phyloP scores from a whole-genome alignment of 1,140 invertebrate species.

The Planococcus citri region DNA sequence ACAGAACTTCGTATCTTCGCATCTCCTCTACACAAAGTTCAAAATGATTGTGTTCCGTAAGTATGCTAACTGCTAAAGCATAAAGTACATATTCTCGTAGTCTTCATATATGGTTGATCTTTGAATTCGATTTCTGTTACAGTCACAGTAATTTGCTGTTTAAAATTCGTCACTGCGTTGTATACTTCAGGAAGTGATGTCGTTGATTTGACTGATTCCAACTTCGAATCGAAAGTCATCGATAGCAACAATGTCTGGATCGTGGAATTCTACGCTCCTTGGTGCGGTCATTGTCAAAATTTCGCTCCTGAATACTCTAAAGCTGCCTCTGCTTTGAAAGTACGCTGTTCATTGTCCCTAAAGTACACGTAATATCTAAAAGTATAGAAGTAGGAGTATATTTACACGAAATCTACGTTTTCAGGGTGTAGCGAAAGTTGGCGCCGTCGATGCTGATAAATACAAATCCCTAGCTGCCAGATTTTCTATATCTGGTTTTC shows the following conservation, averaged over 20 bases:
- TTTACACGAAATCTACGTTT: constrained; percentile 29
- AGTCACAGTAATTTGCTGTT: neutral
- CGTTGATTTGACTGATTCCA: constrained; percentile 31
- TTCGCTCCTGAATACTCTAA: constrained; percentile 69
- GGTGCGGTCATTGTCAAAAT: constrained; percentile 57
- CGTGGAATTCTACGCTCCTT: constrained; percentile 61
- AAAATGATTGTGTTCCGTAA: neutral
- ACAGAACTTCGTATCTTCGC: neutral
- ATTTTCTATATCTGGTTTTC: constrained; percentile 82
- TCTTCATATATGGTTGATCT: neutral
- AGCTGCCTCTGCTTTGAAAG: constrained; percentile 73
- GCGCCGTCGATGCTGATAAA: constrained; percentile 82
- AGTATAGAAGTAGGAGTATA: neutral
- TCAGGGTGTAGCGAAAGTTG: constrained; percentile 84
- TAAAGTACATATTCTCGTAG: too few species aligned
- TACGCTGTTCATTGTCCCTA: constrained; percentile 33
- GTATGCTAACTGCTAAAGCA: too few species aligned
- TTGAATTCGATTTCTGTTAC: neutral
- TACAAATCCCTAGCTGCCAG: constrained; percentile 67
- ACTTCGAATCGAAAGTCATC: constrained; percentile 34
- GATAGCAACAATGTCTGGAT: constrained; percentile 42
- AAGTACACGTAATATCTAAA: neutral
- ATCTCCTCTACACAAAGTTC: neutral
- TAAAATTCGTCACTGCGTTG: constrained; percentile 14
- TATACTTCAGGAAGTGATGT: constrained; percentile 36